Conservation (phyloP, 2,113 vertebrate species). For the Eclectus roratus region DNA sequence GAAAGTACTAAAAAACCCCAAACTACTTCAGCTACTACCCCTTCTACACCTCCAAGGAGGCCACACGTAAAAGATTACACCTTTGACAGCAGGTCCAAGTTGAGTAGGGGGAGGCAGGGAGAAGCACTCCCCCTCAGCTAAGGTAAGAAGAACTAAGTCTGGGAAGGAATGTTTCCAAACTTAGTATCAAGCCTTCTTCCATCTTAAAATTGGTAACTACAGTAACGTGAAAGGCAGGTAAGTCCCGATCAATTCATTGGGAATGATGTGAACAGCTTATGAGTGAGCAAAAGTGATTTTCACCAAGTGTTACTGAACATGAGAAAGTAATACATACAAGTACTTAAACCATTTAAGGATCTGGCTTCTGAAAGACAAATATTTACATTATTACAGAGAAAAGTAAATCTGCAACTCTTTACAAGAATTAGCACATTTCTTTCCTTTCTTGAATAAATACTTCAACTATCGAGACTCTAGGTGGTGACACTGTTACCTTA, state of each 20-base stretch:
- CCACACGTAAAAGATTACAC: neutral
- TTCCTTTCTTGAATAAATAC: neutral
- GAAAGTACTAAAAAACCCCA: rapidly evolving
- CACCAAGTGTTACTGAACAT: neutral
- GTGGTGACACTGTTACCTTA: neutral
- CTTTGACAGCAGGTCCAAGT: rapidly evolving
- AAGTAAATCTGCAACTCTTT: neutral
- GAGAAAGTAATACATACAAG: neutral
- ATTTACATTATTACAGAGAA: neutral
- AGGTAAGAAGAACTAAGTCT: neutral
- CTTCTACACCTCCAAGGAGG: neutral
- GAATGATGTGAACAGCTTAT: rapidly evolving
- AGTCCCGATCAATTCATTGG: neutral
- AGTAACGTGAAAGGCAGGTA: neutral
- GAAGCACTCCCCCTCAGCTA: neutral
- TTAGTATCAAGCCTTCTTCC: neutral
- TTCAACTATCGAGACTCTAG: neutral
- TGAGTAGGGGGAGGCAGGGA: neutral
- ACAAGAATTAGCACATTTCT: neutral
- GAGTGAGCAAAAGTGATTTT: neutral
- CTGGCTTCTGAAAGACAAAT: neutral
- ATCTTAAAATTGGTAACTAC: neutral
- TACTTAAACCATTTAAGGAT: neutral
- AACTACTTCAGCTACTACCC: neutral
- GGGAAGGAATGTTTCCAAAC: neutral